Evolutionary conservation across 2,888 invertebrate species (phyloP).

Genomic region (Phania funesta): DNA sequence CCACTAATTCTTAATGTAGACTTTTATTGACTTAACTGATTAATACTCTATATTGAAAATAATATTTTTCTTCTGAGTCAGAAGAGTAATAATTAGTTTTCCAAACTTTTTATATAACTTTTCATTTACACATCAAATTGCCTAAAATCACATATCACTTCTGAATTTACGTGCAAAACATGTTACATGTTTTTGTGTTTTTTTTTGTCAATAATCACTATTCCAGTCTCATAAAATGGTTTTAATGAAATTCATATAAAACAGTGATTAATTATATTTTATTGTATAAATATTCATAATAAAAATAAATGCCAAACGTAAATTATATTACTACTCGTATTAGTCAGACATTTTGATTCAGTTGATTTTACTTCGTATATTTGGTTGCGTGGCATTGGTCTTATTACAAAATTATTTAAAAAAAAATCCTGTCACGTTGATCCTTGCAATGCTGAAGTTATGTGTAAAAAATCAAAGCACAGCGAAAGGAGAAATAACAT

Average conservation of each 20-base stretch:
- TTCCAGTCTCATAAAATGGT: neutral
- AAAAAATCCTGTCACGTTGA: too few relatives aligned
- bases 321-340: neutral
- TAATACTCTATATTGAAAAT: neutral
- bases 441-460: too few relatives aligned
- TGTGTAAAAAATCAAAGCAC: too few relatives aligned
- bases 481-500: too few relatives aligned
- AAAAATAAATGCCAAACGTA: neutral
- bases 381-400: too few relatives aligned
- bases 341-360: neutral
- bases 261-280: slow-evolving; percentile 39
- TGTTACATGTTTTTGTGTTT: neutral
- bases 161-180: neutral
- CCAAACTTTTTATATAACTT: neutral
- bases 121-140: neutral
- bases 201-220: slow-evolving; percentile 1
- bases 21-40: slow-evolving; percentile 10
- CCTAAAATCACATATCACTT: neutral
- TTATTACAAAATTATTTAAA: too few relatives aligned
- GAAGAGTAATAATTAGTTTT: neutral
- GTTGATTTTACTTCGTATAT: neutral
- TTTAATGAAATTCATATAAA: neutral
- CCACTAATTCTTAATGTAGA: neutral
- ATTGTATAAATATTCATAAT: neutral
- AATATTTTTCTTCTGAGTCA: neutral